phyloP scores from a whole-genome alignment of 2,113 vertebrate species.

The Uria lomvia region DNA sequence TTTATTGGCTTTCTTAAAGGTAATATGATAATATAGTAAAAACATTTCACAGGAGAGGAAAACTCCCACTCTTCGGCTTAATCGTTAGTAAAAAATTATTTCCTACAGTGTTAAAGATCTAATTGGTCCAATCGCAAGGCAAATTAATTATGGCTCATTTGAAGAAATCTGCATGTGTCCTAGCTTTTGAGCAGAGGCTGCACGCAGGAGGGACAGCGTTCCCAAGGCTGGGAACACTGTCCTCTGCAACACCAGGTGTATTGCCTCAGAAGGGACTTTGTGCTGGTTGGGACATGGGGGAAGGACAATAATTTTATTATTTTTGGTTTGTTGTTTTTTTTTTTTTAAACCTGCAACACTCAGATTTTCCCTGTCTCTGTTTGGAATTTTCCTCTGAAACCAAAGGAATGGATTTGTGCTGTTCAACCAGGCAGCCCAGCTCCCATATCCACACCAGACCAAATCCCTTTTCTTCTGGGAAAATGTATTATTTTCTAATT shows the following conservation, averaged over 20 bases:
- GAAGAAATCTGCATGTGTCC: conserved; percentile 4
- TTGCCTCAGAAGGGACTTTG: neutral
- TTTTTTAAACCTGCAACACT: neutral
- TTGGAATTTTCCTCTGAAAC: neutral
- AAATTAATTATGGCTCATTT: conserved; percentile 61
- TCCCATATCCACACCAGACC: neutral
- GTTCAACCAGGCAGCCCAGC: neutral
- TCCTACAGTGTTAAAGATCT: conserved; percentile 45
- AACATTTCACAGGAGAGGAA: neutral
- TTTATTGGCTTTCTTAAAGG: neutral
- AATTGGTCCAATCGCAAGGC: conserved; percentile 62
- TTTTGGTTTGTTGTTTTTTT: neutral
- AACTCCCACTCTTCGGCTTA: neutral
- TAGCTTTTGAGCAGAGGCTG: neutral
- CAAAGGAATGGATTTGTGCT: neutral
- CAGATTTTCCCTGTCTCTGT: fast-evolving
- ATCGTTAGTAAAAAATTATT: conserved; percentile 47
- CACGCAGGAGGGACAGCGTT: fast-evolving
- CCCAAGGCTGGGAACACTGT: fast-evolving
- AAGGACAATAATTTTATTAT: neutral
- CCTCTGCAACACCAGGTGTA: fast-evolving
- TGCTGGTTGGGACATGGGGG: neutral
- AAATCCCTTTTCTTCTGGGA: neutral
- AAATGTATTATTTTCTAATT: neutral
- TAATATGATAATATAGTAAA: neutral